Conservation (phyloP, 2,797 vertebrate genomes). For the Rallus crepitans region DNA sequence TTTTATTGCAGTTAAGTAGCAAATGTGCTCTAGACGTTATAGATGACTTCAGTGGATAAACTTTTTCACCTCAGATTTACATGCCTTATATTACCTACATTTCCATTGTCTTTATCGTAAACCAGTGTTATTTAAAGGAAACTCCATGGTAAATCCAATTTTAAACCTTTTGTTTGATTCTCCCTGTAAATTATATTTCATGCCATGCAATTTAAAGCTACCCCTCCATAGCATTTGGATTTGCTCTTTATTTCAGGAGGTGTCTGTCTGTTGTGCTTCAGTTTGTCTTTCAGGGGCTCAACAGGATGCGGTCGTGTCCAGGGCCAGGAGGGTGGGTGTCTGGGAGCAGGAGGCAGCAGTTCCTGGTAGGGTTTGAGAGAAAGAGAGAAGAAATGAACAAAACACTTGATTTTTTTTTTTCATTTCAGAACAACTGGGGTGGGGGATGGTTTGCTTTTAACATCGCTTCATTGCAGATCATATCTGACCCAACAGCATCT, state of each 20-base stretch:
- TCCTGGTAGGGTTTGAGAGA: neutral
- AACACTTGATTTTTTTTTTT: neutral
- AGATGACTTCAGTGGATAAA: neutral
- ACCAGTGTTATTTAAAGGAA: neutral
- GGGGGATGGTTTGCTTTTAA: neutral
- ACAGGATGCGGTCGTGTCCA: fast-evolving
- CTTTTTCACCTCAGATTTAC: neutral
- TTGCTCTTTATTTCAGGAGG: neutral
- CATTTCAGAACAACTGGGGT: neutral
- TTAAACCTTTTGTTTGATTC: neutral
- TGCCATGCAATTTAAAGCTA: neutral
- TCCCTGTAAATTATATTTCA: neutral
- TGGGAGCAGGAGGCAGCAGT: neutral
- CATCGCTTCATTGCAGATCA: neutral
- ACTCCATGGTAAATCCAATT: neutral
- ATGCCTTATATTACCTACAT: neutral
- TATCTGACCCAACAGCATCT: neutral
- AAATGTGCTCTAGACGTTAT: neutral
- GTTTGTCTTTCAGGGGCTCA: neutral
- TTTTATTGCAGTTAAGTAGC: neutral
- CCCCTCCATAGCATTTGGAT: neutral
- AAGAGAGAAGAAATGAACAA: neutral
- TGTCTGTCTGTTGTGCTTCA: neutral
- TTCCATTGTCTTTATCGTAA: neutral
- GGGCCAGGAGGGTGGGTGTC: neutral